These are phyloP conservation scores for Nephotettix cincticeps DNA, from an alignment of 1,140 invertebrate genomes.

Conservation along the genomic window DNA sequence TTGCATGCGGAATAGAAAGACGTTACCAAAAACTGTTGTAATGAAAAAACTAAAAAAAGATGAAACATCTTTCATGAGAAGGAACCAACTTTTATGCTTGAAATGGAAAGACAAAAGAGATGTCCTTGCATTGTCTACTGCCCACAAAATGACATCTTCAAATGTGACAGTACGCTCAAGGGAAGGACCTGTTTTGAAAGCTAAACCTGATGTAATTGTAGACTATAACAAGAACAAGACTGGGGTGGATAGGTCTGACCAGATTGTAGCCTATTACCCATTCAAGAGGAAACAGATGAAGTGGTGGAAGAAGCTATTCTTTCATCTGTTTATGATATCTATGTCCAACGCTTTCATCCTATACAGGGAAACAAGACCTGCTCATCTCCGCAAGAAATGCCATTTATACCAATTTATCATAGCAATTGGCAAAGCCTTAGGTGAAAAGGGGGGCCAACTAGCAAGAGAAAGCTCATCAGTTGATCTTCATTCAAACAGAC, in stretches of 20 bases:
- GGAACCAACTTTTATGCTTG: background rate
- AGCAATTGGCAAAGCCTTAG: too few species aligned
- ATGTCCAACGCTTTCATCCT: too few species aligned
- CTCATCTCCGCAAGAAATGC: too few species aligned
- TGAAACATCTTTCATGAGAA: background rate
- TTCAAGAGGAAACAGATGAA: too few species aligned
- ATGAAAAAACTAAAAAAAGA: background rate
- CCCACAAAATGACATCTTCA: background rate
- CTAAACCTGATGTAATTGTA: background rate
- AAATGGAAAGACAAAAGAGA: background rate
- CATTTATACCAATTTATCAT: too few species aligned
- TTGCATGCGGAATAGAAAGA: too few species aligned
- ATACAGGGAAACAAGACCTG: too few species aligned
- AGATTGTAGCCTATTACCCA: too few species aligned
- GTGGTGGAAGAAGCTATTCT: too few species aligned
- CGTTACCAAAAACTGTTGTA: background rate
- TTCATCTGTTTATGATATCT: too few species aligned
- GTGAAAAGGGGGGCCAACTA: too few species aligned
- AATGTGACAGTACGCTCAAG: background rate
- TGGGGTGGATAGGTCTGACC: too few species aligned
- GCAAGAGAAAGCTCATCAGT: constrained; percentile 37
- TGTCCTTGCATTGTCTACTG: background rate
- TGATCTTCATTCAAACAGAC: constrained; percentile 8
- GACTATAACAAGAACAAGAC: background rate
- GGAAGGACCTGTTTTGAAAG: background rate